These are phyloP conservation scores for Cnemophilus loriae DNA, from an alignment of 2,113 vertebrate genomes.

Conservation along the genomic window DNA sequence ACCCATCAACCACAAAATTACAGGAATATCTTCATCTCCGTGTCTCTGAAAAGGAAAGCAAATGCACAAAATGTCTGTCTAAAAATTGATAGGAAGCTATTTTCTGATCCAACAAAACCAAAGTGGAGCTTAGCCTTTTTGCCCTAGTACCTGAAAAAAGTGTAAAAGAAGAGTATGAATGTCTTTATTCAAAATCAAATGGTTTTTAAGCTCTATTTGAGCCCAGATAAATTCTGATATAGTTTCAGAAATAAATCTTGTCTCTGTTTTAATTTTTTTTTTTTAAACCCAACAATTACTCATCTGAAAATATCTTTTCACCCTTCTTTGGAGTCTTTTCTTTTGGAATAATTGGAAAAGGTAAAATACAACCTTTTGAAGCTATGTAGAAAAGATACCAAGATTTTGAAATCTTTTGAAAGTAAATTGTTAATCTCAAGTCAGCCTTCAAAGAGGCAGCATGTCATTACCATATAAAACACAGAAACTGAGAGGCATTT, in stretches of 20 bases:
- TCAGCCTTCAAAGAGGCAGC: not conserved
- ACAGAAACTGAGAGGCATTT: not conserved
- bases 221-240: not conserved
- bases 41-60: not conserved
- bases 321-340: not conserved
- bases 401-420: conserved; percentile 1
- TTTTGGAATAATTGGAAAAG: not conserved
- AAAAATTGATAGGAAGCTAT: not conserved
- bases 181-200: not conserved
- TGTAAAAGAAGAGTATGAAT: not conserved
- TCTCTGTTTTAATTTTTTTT: not conserved
- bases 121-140: not conserved
- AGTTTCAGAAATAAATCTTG: not conserved
- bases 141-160: not conserved
- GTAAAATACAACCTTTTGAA: not conserved
- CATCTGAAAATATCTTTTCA: not conserved
- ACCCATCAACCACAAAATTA: conserved; percentile 41
- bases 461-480: not conserved
- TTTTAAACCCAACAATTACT: not conserved
- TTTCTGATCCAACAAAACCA: not conserved
- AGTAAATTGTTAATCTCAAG: not conserved
- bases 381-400: not conserved
- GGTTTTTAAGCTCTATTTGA: not conserved
- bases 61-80: not conserved
- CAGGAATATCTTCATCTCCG: not conserved